Conservation (phyloP, 2,888 invertebrate genomes). For the Troides oblongomaculatus region DNA sequence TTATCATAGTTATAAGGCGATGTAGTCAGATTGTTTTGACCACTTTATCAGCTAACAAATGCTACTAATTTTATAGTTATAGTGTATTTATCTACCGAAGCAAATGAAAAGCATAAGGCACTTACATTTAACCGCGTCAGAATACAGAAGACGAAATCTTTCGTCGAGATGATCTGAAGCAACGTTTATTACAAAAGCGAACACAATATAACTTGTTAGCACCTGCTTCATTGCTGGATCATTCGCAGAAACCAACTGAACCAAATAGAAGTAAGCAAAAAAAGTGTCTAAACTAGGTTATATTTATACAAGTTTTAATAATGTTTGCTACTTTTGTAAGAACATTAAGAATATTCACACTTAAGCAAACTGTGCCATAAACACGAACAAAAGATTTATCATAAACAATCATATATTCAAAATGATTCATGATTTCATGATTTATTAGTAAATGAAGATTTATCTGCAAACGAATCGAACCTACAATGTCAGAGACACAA, state of each 20-base stretch:
- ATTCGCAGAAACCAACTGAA: conserved; percentile 12
- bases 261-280: neutral
- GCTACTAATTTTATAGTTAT: no score
- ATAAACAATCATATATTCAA: neutral
- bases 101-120: neutral
- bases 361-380: neutral
- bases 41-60: no score
- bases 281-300: conserved; percentile 2
- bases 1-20: no score
- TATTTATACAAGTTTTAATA: conserved; percentile 10
- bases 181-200: conserved; percentile 4
- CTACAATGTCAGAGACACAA: neutral
- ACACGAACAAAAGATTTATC: neutral
- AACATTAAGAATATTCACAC: conserved; percentile 10
- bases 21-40: no score
- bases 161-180: conserved; percentile 13
- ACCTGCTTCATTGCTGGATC: conserved; percentile 3
- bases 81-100: neutral
- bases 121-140: conserved; percentile 31
- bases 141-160: conserved; percentile 25
- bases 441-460: neutral
- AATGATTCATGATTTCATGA: neutral
- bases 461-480: neutral
- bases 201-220: neutral
- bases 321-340: neutral